These are phyloP conservation scores for Catagonus wagneri DNA, from an alignment of 2,113 vertebrate species.

Conservation along the genomic window DNA sequence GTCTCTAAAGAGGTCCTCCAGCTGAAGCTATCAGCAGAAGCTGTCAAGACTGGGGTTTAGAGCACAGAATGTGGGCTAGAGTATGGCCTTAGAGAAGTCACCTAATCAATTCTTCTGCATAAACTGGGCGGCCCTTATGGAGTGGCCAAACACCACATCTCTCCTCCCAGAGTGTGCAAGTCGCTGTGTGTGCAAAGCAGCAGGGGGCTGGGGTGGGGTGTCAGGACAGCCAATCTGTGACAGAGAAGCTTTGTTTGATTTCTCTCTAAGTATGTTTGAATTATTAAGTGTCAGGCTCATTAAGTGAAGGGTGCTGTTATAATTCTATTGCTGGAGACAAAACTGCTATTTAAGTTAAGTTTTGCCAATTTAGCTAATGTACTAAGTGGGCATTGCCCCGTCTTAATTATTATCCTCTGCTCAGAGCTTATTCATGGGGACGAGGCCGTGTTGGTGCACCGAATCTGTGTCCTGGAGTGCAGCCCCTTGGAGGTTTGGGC, in stretches of 20 bases:
- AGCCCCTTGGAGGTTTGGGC: background rate
- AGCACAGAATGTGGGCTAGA: background rate
- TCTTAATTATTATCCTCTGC: conserved; percentile 74
- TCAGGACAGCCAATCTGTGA: background rate
- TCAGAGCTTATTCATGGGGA: conserved; percentile 51
- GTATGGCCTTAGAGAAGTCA: background rate
- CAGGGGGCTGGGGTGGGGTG: accelerated
- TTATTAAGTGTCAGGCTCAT: conserved; percentile 81
- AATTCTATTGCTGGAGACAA: conserved; percentile 76
- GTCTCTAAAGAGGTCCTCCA: background rate
- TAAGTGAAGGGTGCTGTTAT: conserved; percentile 75
- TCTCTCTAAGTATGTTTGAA: conserved; percentile 77
- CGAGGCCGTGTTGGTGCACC: background rate
- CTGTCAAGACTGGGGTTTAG: background rate
- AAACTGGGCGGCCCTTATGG: background rate
- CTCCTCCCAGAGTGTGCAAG: background rate
- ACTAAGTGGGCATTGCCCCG: conserved; percentile 70
- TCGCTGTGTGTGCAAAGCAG: background rate
- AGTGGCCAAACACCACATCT: background rate
- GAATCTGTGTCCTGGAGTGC: accelerated
- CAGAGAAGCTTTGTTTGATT: conserved; percentile 61
- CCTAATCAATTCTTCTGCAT: background rate
- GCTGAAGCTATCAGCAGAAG: background rate
- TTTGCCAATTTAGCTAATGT: conserved; percentile 80
- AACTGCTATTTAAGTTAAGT: conserved; percentile 81